Evolutionary conservation across 2,888 invertebrate genomes (phyloP).

Genomic region (Ariolimax columbianus): DNA sequence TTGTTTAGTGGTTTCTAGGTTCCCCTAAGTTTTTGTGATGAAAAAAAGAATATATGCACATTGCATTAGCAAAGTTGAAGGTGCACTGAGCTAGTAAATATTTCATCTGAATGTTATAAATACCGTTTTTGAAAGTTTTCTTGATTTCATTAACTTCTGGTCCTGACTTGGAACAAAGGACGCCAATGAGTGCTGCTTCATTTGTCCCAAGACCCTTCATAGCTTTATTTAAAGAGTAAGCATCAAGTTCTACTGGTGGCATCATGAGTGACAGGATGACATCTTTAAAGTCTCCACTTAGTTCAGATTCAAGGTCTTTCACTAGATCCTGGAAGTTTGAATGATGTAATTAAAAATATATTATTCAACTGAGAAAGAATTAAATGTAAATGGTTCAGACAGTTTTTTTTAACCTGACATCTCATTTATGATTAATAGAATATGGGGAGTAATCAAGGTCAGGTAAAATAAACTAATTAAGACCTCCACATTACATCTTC

Average conservation of each 20-base stretch:
- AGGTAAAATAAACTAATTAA: too few species aligned
- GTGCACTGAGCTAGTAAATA: neutral
- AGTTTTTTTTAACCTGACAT: too few species aligned
- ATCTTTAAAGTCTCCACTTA: conserved; percentile 73
- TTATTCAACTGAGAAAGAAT: neutral
- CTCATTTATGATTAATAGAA: too few species aligned
- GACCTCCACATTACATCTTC: too few species aligned
- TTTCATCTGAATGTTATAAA: neutral
- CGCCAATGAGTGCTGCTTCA: conserved; percentile 67
- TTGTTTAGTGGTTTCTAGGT: too few species aligned
- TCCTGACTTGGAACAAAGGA: conserved; percentile 43
- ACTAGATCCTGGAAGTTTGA: conserved; percentile 62
- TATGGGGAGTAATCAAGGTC: too few species aligned
- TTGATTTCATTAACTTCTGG: conserved; percentile 41
- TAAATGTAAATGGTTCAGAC: neutral
- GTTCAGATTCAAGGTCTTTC: conserved; percentile 68
- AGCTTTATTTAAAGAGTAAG: conserved; percentile 68
- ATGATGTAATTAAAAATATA: neutral
- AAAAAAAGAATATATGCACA: too few species aligned
- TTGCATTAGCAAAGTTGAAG: too few species aligned
- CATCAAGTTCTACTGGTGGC: conserved; percentile 72
- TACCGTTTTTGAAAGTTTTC: conserved; percentile 35
- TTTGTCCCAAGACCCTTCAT: conserved; percentile 69
- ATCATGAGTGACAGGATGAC: conserved; percentile 70
- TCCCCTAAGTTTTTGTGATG: too few species aligned